Conservation (phyloP, 2,797 vertebrate genomes). For the Phyllotis vaccarum region DNA sequence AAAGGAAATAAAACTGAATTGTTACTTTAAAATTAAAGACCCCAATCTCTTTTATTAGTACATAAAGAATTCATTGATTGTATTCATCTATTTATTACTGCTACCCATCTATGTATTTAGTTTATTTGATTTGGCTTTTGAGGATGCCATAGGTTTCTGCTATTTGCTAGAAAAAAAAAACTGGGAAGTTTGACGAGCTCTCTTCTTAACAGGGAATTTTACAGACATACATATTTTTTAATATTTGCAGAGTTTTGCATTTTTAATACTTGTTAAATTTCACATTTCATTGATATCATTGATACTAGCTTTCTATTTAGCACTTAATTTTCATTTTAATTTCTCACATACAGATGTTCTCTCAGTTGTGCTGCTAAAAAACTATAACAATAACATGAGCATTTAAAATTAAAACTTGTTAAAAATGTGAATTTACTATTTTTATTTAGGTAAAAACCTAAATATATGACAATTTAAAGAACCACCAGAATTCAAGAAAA, state of each 20-base stretch:
- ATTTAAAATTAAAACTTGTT: conserved; percentile 39
- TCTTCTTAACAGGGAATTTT: background rate
- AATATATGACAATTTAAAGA: conserved; percentile 28
- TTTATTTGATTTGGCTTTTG: background rate
- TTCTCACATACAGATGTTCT: background rate
- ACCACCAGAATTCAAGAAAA: background rate
- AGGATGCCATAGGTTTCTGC: background rate
- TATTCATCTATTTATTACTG: background rate
- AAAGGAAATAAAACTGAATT: conserved; percentile 22
- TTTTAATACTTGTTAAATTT: background rate
- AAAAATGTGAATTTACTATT: background rate
- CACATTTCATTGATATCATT: background rate
- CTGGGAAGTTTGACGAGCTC: background rate
- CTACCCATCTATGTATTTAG: background rate
- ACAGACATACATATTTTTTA: background rate
- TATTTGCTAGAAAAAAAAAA: background rate
- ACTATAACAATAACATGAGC: background rate
- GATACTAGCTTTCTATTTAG: background rate
- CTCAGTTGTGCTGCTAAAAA: background rate
- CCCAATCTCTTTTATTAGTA: background rate
- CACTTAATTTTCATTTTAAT: background rate
- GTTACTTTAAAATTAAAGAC: conserved; percentile 3
- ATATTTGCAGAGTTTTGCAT: background rate
- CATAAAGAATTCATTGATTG: background rate
- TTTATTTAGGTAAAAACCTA: background rate